Conservation (phyloP, 2,888 invertebrate genomes). For the Lepidochitona cinerea region DNA sequence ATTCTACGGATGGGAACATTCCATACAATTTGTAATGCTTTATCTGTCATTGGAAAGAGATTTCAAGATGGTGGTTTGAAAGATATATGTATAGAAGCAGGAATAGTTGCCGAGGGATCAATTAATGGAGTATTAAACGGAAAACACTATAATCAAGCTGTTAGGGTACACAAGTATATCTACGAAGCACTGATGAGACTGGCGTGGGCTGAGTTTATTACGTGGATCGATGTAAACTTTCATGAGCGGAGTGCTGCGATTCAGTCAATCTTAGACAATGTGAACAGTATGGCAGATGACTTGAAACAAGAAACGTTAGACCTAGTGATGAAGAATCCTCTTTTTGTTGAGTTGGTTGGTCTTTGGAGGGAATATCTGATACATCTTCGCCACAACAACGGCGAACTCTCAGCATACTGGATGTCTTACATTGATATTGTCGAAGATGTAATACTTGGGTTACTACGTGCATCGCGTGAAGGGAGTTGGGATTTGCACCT, state of each 20-base stretch:
- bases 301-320: no score
- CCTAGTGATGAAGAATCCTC: no score
- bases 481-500: conserved; percentile 38
- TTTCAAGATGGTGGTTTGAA: conserved; percentile 13
- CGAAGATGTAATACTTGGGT: conserved; percentile 28
- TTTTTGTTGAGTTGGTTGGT: neutral
- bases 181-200: neutral
- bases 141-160: neutral
- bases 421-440: conserved; percentile 45
- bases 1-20: conserved; percentile 28
- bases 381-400: no score
- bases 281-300: neutral
- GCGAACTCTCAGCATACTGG: conserved; percentile 32
- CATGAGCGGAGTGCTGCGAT: no score
- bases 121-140: neutral
- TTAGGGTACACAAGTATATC: neutral
- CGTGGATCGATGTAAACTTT: no score
- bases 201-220: no score
- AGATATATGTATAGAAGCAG: neutral
- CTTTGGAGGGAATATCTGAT: neutral
- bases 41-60: conserved; percentile 33
- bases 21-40: conserved; percentile 21
- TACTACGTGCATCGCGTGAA: conserved; percentile 31
- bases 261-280: neutral
- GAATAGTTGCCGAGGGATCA: neutral